Evolutionary conservation across 2,797 vertebrate species (phyloP), one percentile per base, ranked within the genome.

Genomic region (Fratercula arctica): DNA sequence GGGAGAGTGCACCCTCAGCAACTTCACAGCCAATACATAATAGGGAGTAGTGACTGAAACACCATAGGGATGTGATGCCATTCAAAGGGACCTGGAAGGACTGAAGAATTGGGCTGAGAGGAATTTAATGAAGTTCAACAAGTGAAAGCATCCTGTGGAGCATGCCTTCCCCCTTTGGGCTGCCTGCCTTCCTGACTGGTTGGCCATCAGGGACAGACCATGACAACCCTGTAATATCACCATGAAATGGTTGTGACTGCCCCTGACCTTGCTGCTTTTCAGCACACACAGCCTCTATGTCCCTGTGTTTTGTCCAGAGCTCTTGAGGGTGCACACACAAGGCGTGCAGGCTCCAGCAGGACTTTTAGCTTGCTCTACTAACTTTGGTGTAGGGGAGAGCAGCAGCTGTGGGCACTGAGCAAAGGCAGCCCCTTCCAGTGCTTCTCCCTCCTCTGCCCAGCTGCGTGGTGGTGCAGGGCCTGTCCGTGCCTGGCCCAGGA

Each of bases 191-290:
- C 5, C n/a, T 48, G 13, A 21, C 18, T 35, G 28, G 11, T 33
- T 0, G 3, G 24, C 23, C 2, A 2, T 8, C 1, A 0, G 7
- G 15, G 15, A 23, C 69, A 6, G 28, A 1, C 0, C 35, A 37
- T 17, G 31, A 63, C 17, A 72, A 6, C 7, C 31, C 45, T 50
- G 19, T 24, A 54, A 68, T 10, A 15, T 24, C 1, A 6, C n/a
- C 4, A 3, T 3, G 21, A 24, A 57, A 28, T 1, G 0, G 10
- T 53, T 46, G 23, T 45, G 33, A 31, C 20, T 51, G 37, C 1
- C 14, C n/a, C 12, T 39, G 35, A 60, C 28, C 31, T 57, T 1
- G 2, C 24, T 25, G 21, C 35, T 39, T 83, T 61, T 13, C 53
- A 79, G 48, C 31, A 48, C 43, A 12, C 4, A 4, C 33, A 53